Percentiles rank a stretch among this genome's conserved stretches.
Evolutionary conservation across 2,797 vertebrate genomes (phyloP).

Genomic region (Sylvia borin): DNA sequence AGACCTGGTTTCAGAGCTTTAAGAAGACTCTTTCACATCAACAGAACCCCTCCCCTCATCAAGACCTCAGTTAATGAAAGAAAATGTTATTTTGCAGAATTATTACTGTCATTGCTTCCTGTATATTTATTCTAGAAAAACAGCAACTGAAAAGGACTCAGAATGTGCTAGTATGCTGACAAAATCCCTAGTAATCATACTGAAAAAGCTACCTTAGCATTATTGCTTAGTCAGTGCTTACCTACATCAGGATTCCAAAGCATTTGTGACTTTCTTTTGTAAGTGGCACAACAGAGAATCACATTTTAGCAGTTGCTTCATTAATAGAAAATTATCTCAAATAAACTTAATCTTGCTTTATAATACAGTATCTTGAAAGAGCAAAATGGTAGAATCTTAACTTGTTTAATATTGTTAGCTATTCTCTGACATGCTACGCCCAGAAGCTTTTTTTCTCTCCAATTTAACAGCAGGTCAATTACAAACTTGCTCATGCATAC

Average conservation of each 20-base stretch:
- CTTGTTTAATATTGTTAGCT: not conserved
- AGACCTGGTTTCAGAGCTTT: not conserved
- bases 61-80: not conserved
- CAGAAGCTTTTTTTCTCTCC: not conserved
- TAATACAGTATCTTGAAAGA: not conserved
- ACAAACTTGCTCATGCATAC: not conserved
- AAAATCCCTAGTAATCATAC: not conserved
- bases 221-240: not conserved
- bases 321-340: not conserved
- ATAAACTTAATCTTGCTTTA: not conserved
- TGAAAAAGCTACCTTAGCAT: not conserved
- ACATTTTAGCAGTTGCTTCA: not conserved
- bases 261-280: not conserved
- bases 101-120: not conserved
- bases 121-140: not conserved
- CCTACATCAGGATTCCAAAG: not conserved
- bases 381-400: not conserved
- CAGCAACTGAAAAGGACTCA: not conserved
- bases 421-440: not conserved
- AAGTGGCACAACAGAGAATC: not conserved
- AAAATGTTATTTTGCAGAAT: not conserved
- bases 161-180: not conserved
- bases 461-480: not conserved
- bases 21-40: not conserved
- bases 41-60: not conserved